A percentile compares a stretch with the other conserved stretches of the same genome.
Conservation (phyloP, 2,113 vertebrate species). For the Limanda limanda region DNA sequence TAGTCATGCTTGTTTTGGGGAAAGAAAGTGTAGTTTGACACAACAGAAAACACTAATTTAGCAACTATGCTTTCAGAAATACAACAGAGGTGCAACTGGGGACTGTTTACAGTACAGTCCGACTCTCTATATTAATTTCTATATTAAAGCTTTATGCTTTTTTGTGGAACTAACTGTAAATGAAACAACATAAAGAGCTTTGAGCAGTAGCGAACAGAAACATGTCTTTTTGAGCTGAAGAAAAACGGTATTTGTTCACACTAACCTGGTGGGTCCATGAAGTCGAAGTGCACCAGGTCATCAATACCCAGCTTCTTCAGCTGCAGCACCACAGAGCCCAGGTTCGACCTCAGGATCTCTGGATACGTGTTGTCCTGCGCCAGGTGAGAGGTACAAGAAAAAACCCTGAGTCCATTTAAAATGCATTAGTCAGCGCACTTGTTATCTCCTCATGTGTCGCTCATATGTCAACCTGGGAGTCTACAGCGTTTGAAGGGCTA, state of each 20-base stretch:
- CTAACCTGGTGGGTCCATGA: conserved; percentile 98
- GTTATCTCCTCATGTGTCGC: conserved; percentile 59
- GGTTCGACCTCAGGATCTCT: conserved; percentile 95
- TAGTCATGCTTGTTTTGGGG: background rate
- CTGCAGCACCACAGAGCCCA: conserved; percentile 95
- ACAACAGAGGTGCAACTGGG: too few species aligned
- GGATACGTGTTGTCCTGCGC: conserved; percentile 96
- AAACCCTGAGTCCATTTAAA: conserved; percentile 37
- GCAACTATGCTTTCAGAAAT: too few species aligned
- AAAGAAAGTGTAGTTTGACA: background rate
- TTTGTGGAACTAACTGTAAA: background rate
- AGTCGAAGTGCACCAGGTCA: conserved; percentile 98
- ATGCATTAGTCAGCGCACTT: conserved; percentile 63
- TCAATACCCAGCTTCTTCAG: conserved; percentile 98
- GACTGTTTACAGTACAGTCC: too few species aligned
- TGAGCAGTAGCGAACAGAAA: background rate
- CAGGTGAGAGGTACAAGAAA: background rate
- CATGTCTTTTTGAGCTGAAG: background rate
- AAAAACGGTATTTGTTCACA: background rate
- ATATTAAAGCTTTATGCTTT: background rate
- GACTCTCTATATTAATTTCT: too few species aligned
- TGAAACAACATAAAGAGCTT: background rate
- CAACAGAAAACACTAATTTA: too few species aligned
- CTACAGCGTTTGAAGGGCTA: conserved; percentile 64
- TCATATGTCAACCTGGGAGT: conserved; percentile 56